Evolutionary conservation across 2,888 invertebrate genomes (phyloP), one percentile per base, ranked within the genome.

Genomic region (Agrotis segetum): DNA sequence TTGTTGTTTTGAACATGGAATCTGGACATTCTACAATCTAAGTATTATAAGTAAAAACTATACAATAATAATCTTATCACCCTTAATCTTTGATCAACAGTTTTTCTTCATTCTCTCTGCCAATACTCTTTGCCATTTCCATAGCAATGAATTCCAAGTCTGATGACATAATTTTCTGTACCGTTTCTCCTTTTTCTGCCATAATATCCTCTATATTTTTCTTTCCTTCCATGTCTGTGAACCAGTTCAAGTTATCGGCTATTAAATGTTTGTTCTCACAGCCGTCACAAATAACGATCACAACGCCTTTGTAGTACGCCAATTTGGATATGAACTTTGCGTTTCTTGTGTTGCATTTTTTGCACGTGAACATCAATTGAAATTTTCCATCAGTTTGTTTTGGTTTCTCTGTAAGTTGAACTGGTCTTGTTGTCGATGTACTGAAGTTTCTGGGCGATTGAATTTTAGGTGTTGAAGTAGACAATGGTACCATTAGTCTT

Each of bases 231-330:
- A 98, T 95, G 89, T 99, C 98, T 0, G 97, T 96, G 91, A 99
- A 99, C 99, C 99, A 99, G 79, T 98, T 98, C 1, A 99, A 96
- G 93, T 99, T 99, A 91, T 99, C 99, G 0, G 99, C 99, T 82
- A 99, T 99, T 34, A 99, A 96, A 94, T 99, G 99, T 91, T 98
- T 97, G 90, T 98, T 99, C 59, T 97, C 94, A 90, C 99, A 99
- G 0, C 98, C 98, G 67, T 97, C 97, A 92, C 99, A 99, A 67
- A 97, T 97, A 0, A 99, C 98, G 81, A 99, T 98, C 0, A 99
- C 99, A 16, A 99, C 98, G 17, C 99, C 99, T 89, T 98, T 97
- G 67, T 97, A 96, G 89, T 99, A 99, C 0, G 99, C 98, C 21
- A 97, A 88, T 94, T 98, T 99, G 0, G 99, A 98, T 78, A 99